Conservation (phyloP, 2,797 vertebrate species). For the Scleropages formosus region DNA sequence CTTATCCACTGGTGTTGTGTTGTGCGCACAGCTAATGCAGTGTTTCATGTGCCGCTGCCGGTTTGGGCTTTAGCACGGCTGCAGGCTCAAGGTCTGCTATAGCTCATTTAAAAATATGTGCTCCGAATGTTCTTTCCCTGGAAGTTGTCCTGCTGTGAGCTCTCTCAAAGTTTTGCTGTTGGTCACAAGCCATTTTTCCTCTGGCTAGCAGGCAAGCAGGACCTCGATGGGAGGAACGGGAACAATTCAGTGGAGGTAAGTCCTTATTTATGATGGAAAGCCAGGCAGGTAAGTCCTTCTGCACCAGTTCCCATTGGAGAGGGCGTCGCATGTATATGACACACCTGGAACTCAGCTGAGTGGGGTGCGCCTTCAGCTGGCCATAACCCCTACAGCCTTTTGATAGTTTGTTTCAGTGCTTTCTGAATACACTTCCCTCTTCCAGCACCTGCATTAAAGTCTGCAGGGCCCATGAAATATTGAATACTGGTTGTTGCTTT, state of each 20-base stretch:
- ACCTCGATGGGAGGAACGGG: conserved; percentile 76
- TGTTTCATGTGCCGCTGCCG: too few species aligned
- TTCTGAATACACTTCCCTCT: not conserved
- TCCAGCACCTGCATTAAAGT: not conserved
- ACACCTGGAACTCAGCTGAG: not conserved
- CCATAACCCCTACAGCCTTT: not conserved
- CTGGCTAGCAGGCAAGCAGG: conserved; percentile 80
- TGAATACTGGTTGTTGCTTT: conserved; percentile 5
- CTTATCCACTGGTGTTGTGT: too few species aligned
- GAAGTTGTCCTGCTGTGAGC: conserved; percentile 23
- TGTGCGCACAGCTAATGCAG: too few species aligned
- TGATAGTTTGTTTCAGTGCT: not conserved
- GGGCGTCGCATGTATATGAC: not conserved
- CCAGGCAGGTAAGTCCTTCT: conserved; percentile 70
- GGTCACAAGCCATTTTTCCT: not conserved
- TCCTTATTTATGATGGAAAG: conserved; percentile 61
- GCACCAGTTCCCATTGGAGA: conserved; percentile 13
- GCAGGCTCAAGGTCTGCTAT: too few species aligned
- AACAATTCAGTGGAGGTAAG: conserved; percentile 95
- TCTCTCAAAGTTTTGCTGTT: not conserved
- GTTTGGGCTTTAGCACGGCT: too few species aligned
- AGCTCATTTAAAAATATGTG: too few species aligned
- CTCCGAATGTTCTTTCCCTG: conserved; percentile 28
- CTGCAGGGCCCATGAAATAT: conserved; percentile 3
- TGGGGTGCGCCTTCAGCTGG: not conserved